Evolutionary conservation across 2,797 vertebrate genomes (phyloP), one percentile per base, ranked within the genome.

Genomic region (Microctenopoma lineatum): DNA sequence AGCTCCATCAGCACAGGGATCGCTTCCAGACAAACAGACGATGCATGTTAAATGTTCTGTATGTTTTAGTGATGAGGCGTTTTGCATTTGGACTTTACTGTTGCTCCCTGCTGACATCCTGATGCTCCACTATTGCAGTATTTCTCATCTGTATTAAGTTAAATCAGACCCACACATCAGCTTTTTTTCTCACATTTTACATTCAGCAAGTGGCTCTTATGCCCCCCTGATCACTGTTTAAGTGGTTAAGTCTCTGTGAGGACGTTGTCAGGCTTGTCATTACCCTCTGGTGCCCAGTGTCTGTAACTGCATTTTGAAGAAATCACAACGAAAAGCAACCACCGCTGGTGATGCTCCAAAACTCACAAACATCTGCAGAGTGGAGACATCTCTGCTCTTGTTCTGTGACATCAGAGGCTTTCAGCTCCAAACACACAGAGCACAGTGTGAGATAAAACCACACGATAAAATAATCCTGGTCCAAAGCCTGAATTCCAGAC

Each of bases 231-330:
- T 21, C 21, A 21, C 21, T 21, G 21, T 21, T 21, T 21, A 53
- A 57, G 32, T 44, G 16, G 26, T 51, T 29, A 36, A 26, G 3
- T 39, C 9, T 34, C 10, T 32, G 32, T 50, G 0, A 27, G 1
- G 27, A 58, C 56, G 58, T 58, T 54, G 57, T 21, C 21, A 21
- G 21, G 59, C 68, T 62, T 65, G 15, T 82, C 51, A 59, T 57
- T 70, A 27, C 85, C 87, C 87, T 84, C 92, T 90, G 66, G 80
- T 92, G 91, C 69, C 73, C 69, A 76, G 5, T 57, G 16, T 14
- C 36, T 59, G 51, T 38, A 63, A 66, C 56, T 78, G 26, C 61
- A 52, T 8, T 36, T 54, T 44, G 11, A 38, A 62, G 64, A 56
- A 54, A 36, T 10, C 10, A 10, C 10, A 65, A 50, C 58, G 16